Percentiles rank a stretch among this genome's conserved stretches.
phyloP scores from a whole-genome alignment of 2,113 vertebrate genomes.

The Zootoca vivipara region DNA sequence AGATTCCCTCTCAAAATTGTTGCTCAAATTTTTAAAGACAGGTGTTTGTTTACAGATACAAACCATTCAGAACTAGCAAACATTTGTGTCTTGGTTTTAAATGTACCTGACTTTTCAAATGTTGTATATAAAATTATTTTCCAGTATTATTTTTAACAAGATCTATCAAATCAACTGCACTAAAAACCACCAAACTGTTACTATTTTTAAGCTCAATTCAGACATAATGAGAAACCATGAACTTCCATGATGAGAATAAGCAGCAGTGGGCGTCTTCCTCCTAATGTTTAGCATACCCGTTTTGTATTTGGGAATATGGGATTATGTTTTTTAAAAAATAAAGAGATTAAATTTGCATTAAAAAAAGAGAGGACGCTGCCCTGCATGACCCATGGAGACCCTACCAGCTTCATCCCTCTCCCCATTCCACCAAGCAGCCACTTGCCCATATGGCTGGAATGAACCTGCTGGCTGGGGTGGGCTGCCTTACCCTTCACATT shows the following conservation, averaged over 20 bases:
- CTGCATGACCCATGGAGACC: no score
- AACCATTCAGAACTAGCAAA: neutral
- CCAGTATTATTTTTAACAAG: neutral
- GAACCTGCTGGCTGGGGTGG: neutral
- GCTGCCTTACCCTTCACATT: neutral
- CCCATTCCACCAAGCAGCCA: neutral
- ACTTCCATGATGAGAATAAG: neutral
- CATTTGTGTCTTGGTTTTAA: neutral
- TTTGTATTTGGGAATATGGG: slow-evolving; percentile 15
- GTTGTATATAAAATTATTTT: neutral
- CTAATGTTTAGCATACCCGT: neutral
- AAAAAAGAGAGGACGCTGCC: no score
- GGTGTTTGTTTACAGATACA: slow-evolving; percentile 1
- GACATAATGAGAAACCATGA: neutral
- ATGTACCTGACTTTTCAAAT: neutral
- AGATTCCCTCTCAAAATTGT: slow-evolving; percentile 32
- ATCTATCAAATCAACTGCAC: no score
- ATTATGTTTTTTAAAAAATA: neutral
- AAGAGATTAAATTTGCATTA: neutral
- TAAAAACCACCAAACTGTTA: no score
- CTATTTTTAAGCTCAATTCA: no score
- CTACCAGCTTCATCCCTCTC: neutral
- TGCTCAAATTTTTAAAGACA: slow-evolving; percentile 39
- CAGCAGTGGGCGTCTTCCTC: neutral
- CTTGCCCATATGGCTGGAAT: neutral